Percentiles rank a stretch among this genome's conserved stretches.
Evolutionary conservation across 2,113 vertebrate species (phyloP).

Genomic region (Penelope pileata): DNA sequence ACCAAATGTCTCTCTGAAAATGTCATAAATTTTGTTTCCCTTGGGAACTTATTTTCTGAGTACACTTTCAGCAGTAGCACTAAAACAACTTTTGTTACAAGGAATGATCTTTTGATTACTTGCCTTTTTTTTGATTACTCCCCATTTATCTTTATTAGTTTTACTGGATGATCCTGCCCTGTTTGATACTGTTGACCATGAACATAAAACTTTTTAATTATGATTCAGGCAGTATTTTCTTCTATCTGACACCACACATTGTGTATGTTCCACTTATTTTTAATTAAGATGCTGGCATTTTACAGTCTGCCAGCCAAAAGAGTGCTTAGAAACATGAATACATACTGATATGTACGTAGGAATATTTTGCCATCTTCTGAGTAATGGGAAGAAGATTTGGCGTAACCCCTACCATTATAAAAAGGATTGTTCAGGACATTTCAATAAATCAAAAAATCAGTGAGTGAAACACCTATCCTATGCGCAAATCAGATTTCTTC

Average conservation of each 20-base stretch:
- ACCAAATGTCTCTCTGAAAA: neutral
- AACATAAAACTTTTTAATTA: neutral
- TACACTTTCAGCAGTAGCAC: neutral
- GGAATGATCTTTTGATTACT: neutral
- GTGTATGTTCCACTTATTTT: neutral
- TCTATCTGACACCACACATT: neutral
- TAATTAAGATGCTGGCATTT: neutral
- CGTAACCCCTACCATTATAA: neutral
- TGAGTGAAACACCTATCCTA: neutral
- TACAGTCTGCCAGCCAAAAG: neutral
- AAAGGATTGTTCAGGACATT: neutral
- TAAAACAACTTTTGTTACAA: neutral
- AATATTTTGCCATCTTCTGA: neutral
- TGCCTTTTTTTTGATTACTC: no score
- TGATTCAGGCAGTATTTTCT: neutral
- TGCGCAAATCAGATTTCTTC: neutral
- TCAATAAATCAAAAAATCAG: neutral
- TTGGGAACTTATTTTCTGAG: neutral
- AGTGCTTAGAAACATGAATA: neutral
- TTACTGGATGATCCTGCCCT: neutral
- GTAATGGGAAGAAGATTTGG: neutral
- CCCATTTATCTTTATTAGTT: conserved; percentile 7
- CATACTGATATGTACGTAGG: neutral
- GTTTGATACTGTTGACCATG: neutral
- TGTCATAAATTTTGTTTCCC: neutral